Evolutionary conservation across 2,888 invertebrate species (phyloP).

Genomic region (Meliscaeva auricollis): DNA sequence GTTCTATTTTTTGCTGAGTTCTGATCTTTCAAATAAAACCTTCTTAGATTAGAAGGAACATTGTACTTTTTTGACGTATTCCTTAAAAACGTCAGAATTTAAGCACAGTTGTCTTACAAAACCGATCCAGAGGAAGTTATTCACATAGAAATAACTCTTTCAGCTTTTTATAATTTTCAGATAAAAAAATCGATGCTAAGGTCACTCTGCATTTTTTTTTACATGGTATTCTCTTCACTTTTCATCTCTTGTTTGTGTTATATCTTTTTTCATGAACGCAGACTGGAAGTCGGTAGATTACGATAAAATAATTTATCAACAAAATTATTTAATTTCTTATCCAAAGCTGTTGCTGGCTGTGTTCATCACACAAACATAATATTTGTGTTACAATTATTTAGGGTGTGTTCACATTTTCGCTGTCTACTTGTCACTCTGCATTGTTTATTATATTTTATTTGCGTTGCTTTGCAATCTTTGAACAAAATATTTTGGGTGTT

Average conservation of each 20-base stretch:
- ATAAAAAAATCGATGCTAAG: background rate
- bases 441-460: constrained; percentile 23
- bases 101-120: too few species aligned
- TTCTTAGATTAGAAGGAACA: too few species aligned
- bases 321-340: background rate
- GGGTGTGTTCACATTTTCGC: background rate
- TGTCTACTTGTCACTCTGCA: background rate
- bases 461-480: constrained; percentile 4
- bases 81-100: too few species aligned
- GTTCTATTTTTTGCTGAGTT: too few species aligned
- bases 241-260: background rate
- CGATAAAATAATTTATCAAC: background rate
- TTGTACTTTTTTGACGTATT: too few species aligned
- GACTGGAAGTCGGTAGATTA: constrained; percentile 2
- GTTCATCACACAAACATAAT: too few species aligned
- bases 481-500: constrained; percentile 22
- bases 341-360: background rate
- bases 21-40: too few species aligned
- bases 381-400: background rate
- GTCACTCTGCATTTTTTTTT: background rate
- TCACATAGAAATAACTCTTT: too few species aligned
- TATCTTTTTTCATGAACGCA: constrained; percentile 11
- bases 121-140: too few species aligned
- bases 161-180: background rate
- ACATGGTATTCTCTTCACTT: background rate